Conservation (phyloP, 2,797 vertebrate species). For the Pseudotriccus pelzelni region DNA sequence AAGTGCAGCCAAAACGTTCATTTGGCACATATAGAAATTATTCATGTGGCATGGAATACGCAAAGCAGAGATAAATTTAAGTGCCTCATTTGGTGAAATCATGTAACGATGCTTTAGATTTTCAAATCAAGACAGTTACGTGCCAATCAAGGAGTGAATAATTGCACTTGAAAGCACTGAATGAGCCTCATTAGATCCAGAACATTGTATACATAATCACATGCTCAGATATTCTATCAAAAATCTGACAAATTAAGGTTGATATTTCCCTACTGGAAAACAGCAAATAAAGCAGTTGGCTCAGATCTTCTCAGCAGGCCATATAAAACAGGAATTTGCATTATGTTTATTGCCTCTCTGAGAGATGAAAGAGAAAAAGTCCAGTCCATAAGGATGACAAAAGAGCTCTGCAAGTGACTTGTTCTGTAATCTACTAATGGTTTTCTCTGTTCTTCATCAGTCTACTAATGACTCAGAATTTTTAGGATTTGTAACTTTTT, state of each 20-base stretch:
- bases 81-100: neutral
- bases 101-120: neutral
- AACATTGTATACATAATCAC: neutral
- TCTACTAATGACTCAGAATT: neutral
- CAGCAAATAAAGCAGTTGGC: neutral
- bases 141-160: constrained; percentile 25
- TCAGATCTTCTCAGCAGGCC: neutral
- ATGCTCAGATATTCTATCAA: neutral
- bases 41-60: neutral
- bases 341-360: neutral
- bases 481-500: no score
- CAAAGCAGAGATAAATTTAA: neutral
- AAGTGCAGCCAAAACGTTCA: neutral
- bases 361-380: neutral
- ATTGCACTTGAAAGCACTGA: constrained; percentile 13
- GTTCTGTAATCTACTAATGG: neutral
- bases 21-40: neutral
- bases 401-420: neutral
- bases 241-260: neutral
- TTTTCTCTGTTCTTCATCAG: neutral
- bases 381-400: neutral
- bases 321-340: neutral
- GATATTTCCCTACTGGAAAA: neutral
- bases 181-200: neutral
- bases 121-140: neutral